Conservation (phyloP, 2,888 invertebrate genomes). For the Disparrhopalites patrizii region DNA sequence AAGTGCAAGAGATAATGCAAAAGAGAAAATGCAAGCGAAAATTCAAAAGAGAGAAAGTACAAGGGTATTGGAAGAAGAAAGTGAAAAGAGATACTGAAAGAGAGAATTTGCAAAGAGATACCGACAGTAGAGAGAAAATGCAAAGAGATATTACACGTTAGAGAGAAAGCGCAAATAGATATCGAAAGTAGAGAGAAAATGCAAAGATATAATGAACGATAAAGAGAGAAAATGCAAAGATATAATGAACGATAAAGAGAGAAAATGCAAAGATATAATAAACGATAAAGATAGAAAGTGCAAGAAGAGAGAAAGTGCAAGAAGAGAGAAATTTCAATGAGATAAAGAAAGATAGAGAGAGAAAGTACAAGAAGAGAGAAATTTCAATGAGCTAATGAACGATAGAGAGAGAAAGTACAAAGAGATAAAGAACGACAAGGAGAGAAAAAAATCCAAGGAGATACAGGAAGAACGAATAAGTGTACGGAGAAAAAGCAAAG, state of each 20-base stretch:
- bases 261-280: neutral
- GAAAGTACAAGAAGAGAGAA: neutral
- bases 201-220: neutral
- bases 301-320: neutral
- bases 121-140: neutral
- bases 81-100: neutral
- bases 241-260: neutral
- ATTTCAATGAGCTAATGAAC: neutral
- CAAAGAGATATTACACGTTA: neutral
- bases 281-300: neutral
- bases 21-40: neutral
- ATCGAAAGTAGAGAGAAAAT: neutral
- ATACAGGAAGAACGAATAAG: neutral
- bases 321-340: neutral
- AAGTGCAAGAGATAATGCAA: neutral
- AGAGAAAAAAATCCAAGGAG: neutral
- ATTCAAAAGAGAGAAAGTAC: neutral
- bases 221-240: neutral
- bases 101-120: neutral
- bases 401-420: neutral
- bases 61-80: neutral
- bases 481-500: neutral
- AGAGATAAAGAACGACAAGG: neutral
- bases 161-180: neutral
- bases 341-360: neutral